A percentile compares a stretch with the other conserved stretches of the same genome.
Conservation (phyloP, 2,113 vertebrate genomes). For the Mastomys natalensis region DNA sequence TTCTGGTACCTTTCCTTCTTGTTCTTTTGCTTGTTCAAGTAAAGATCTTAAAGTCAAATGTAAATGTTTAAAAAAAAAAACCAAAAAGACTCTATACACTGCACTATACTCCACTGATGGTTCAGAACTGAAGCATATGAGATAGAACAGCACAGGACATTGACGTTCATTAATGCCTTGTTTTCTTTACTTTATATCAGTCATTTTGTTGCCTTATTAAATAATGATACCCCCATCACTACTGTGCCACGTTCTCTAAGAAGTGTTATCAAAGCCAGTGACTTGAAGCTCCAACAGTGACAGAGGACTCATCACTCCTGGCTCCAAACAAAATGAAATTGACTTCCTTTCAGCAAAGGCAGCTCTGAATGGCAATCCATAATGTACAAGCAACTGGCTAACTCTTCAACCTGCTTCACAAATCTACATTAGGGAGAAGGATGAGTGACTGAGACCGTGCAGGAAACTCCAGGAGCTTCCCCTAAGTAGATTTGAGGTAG, state of each 20-base stretch:
- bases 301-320: conserved; percentile 27
- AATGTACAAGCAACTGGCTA: background rate
- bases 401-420: conserved; percentile 67
- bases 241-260: background rate
- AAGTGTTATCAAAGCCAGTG: background rate
- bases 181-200: background rate
- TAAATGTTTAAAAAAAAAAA: background rate
- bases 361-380: conserved; percentile 7
- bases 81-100: fast-evolving
- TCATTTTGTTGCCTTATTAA: background rate
- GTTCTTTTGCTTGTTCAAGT: background rate
- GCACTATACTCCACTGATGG: background rate
- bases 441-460: background rate
- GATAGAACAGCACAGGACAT: background rate
- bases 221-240: background rate
- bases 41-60: background rate
- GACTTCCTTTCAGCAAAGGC: conserved; percentile 44
- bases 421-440: conserved; percentile 41
- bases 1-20: background rate
- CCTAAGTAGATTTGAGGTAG: background rate
- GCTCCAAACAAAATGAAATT: conserved; percentile 43
- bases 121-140: background rate
- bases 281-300: background rate
- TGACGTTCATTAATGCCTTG: background rate
- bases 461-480: background rate